Conservation (phyloP, 2,797 vertebrate species). For the Eulemur rubriventer region DNA sequence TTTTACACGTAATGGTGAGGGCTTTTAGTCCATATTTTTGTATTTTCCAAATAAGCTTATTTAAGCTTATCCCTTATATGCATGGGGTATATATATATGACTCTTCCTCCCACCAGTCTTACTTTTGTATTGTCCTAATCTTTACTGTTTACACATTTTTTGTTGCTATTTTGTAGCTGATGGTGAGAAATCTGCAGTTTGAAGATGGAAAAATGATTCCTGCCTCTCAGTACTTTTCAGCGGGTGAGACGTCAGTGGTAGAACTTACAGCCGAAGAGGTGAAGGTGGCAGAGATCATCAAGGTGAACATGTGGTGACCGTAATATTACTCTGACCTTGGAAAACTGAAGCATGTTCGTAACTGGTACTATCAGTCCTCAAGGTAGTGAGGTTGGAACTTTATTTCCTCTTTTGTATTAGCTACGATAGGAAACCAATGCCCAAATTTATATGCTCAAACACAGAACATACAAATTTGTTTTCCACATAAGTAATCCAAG, state of each 20-base stretch:
- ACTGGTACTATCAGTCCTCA: neutral
- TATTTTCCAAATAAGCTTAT: neutral
- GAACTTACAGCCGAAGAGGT: slow-evolving; percentile 93
- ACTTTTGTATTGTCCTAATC: neutral
- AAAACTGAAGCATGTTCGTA: neutral
- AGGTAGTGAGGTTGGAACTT: neutral
- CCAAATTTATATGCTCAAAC: neutral
- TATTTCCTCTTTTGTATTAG: neutral
- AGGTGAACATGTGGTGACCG: slow-evolving; percentile 79
- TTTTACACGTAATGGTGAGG: neutral
- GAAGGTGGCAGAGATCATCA: slow-evolving; percentile 92
- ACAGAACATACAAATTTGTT: neutral
- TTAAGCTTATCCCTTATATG: neutral
- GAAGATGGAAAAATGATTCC: slow-evolving; percentile 98
- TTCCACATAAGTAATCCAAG: neutral
- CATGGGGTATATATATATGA: too few species aligned
- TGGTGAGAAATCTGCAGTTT: slow-evolving; percentile 95
- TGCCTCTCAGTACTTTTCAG: slow-evolving; percentile 94
- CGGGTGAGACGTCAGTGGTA: slow-evolving; percentile 87
- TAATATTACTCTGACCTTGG: neutral
- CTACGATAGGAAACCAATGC: neutral
- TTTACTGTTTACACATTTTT: neutral
- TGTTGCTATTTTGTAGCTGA: slow-evolving; percentile 85
- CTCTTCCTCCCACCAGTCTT: neutral
- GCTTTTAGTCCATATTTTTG: neutral